phyloP scores from a whole-genome alignment of 2,888 invertebrate species.

The Morinoia aosen region DNA sequence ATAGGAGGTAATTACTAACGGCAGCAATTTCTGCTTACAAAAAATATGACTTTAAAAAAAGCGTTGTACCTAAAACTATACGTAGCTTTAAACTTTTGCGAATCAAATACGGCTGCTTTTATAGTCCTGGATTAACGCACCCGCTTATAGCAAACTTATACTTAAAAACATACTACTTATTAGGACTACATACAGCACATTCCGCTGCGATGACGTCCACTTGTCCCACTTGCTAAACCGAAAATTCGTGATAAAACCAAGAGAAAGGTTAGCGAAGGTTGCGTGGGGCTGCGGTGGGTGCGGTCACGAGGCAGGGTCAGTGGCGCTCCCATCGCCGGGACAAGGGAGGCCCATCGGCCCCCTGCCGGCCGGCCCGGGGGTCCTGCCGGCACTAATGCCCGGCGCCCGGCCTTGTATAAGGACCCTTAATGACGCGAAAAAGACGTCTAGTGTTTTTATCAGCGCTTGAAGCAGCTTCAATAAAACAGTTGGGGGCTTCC shows the following conservation, averaged over 20 bases:
- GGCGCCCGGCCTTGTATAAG: background rate
- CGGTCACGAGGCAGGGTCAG: background rate
- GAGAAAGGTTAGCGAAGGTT: background rate
- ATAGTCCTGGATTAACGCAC: background rate
- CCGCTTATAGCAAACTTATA: background rate
- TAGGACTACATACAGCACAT: background rate
- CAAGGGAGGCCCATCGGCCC: background rate
- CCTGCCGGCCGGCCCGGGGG: background rate
- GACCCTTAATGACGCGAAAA: conserved; percentile 6
- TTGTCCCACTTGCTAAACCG: background rate
- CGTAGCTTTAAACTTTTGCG: too few species aligned
- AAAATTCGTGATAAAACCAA: background rate
- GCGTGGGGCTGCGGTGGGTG: background rate
- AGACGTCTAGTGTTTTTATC: conserved; percentile 5
- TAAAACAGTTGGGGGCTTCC: background rate
- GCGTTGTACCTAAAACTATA: too few species aligned
- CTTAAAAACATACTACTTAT: background rate
- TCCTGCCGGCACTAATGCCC: background rate
- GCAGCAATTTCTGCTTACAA: too few species aligned
- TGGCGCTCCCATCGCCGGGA: background rate
- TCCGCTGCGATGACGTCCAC: background rate
- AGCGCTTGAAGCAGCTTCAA: background rate
- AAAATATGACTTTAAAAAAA: too few species aligned
- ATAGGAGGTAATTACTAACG: too few species aligned
- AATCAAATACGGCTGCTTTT: too few species aligned